A percentile compares a stretch with the other conserved stretches of the same genome.
Evolutionary conservation across 2,888 invertebrate genomes (phyloP).

Genomic region (Agonopterix arenella): DNA sequence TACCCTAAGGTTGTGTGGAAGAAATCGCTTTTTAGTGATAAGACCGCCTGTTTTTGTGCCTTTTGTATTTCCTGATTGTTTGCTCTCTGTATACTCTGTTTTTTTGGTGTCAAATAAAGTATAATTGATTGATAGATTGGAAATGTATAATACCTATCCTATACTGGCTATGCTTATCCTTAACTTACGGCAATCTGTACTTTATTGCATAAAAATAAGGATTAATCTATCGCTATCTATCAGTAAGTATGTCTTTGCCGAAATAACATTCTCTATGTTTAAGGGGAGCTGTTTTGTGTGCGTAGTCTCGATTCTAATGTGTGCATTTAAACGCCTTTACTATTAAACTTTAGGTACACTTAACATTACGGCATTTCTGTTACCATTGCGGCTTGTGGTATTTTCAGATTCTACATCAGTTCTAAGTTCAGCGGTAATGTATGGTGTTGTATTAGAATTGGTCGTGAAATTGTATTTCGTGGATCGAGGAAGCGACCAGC

Average conservation of each 20-base stretch:
- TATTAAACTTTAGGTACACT: slow-evolving; percentile 4
- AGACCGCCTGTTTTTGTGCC: no score
- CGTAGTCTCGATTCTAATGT: slow-evolving; percentile 19
- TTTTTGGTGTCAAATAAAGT: no score
- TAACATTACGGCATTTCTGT: neutral
- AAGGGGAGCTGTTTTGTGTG: slow-evolving; percentile 25
- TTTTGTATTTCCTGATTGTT: no score
- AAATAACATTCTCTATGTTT: slow-evolving; percentile 36
- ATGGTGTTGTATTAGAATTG: slow-evolving; percentile 1
- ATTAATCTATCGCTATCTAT: slow-evolving; percentile 22
- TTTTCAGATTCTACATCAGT: neutral
- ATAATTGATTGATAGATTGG: no score
- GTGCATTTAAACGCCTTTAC: slow-evolving; percentile 18
- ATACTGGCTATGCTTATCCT: no score
- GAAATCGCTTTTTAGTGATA: no score
- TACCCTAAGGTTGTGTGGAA: no score
- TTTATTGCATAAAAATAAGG: slow-evolving; percentile 10
- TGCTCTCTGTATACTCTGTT: no score
- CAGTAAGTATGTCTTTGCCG: slow-evolving; percentile 31
- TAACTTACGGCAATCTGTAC: no score
- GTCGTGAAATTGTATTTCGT: slow-evolving; percentile 16
- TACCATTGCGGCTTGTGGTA: slow-evolving; percentile 8
- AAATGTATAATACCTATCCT: no score
- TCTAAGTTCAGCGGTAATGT: slow-evolving; percentile 20
- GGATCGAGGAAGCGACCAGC: slow-evolving; percentile 36